Conservation (phyloP, 2,113 vertebrate species). For the Silurus asotus region DNA sequence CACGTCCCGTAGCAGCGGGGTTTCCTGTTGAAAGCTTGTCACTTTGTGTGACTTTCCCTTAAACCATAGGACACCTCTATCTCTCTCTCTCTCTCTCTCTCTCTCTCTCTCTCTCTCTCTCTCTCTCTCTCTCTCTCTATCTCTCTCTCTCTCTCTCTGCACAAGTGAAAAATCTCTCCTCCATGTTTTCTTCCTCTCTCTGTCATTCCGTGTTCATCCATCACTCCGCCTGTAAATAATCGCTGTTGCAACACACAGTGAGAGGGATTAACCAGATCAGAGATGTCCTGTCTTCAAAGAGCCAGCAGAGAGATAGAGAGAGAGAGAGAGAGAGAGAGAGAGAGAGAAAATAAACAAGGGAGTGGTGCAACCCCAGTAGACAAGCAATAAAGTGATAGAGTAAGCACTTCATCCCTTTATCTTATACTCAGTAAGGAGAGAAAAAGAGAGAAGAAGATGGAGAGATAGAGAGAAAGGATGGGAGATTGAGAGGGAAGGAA, state of each 20-base stretch:
- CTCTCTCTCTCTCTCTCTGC: background rate
- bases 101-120: background rate
- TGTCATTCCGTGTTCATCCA: background rate
- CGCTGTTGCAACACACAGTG: background rate
- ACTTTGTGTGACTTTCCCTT: constrained; percentile 15
- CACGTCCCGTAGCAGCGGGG: background rate
- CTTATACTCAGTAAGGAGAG: background rate
- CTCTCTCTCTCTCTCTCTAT: background rate
- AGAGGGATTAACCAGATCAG: constrained; percentile 40
- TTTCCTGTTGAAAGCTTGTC: constrained; percentile 24
- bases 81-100: background rate
- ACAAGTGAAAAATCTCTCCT: too few relatives aligned
- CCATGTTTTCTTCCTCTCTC: background rate
- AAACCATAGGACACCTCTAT: background rate
- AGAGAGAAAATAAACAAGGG: background rate
- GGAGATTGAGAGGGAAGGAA: too few relatives aligned
- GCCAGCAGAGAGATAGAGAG: background rate
- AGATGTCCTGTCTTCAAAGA: constrained; percentile 27
- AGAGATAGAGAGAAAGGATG: too few relatives aligned
- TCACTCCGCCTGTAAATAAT: constrained; percentile 24
- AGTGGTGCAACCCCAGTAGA: background rate
- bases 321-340: background rate
- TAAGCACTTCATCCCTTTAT: background rate
- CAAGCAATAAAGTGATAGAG: background rate
- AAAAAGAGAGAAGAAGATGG: too few relatives aligned